Evolutionary conservation across 2,113 vertebrate species (phyloP), one percentile per base, ranked within the genome.

Genomic region (Forbesichthys papilliferus): DNA sequence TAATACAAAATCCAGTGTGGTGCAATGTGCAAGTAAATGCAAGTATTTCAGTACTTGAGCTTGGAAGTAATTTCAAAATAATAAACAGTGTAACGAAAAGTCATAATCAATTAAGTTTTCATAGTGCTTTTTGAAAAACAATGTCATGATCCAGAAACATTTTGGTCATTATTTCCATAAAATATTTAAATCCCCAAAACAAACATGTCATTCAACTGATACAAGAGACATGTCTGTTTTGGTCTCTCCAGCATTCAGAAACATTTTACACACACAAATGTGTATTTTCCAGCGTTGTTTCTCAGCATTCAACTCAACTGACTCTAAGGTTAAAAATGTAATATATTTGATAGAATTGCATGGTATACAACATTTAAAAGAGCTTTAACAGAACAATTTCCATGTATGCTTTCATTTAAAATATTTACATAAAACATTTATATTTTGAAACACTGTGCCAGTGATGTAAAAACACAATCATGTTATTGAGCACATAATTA

Each of bases 101-200:
- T 8, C 36, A 5, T 2, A 42, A 42, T 42, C 7, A 42, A 5
- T 4, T 4, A 3, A 42, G 7, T 7, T 42, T 42, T 20, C 20
- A 20, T 57, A 57, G 20, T 57, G 9, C 16, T 57, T 18, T 20
- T n/a, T 57, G n/a, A 18, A 57, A 18, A 57, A 57, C 8, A 20
- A 20, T 27, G 9, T 18, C n/a, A 20, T 56, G 16, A 64, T 75
- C 27, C 61, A 68, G 56, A 71, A 69, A 2, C 20, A 48, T 48
- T 55, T 66, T 53, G 14, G 65, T 11, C 51, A 60, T 60, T 6
- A 42, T 5, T 42, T 42, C 36, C 36, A 5, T n/a, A 14, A 54
- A 52, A 14, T 3, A 14, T 3, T 52, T 56, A 58, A 33, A 10
- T 58, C 56, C 27, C 11, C 6, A 4, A 27, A 58, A 11, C 27